A percentile compares a stretch with the other conserved stretches of the same genome.
These are phyloP conservation scores for Halcyon senegalensis DNA, from an alignment of 2,113 vertebrate species.

Conservation along the genomic window DNA sequence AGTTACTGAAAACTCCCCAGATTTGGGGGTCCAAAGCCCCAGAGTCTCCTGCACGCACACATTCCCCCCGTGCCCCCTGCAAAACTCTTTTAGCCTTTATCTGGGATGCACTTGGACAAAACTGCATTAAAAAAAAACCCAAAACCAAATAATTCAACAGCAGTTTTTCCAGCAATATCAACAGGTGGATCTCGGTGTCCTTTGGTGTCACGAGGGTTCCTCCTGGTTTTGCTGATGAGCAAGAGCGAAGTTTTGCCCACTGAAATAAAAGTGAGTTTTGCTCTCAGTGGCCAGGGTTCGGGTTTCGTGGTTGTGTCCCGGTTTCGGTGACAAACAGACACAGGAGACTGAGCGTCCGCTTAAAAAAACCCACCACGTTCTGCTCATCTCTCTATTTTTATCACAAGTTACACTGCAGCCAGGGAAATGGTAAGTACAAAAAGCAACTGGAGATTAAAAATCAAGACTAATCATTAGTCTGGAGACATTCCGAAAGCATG, in stretches of 20 bases:
- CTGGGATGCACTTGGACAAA: background rate
- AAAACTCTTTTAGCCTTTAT: background rate
- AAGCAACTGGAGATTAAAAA: background rate
- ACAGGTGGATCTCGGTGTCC: background rate
- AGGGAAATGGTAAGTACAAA: background rate
- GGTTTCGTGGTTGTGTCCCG: background rate
- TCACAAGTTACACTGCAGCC: background rate
- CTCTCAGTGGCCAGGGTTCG: background rate
- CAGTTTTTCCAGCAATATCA: background rate
- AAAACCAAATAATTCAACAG: background rate
- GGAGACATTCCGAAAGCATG: background rate
- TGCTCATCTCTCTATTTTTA: background rate
- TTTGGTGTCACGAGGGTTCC: fast-evolving
- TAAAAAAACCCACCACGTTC: no score
- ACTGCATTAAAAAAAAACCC: background rate
- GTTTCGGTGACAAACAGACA: background rate
- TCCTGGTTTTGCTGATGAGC: background rate
- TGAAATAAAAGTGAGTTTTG: background rate
- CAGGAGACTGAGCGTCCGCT: background rate
- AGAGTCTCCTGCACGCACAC: fast-evolving
- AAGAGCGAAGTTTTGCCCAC: background rate
- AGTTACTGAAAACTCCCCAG: background rate
- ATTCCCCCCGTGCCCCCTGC: background rate
- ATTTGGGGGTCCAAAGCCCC: background rate
- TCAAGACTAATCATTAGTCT: background rate